Evolutionary conservation across 2,888 invertebrate species (phyloP).

Genomic region (Aromia moschata): DNA sequence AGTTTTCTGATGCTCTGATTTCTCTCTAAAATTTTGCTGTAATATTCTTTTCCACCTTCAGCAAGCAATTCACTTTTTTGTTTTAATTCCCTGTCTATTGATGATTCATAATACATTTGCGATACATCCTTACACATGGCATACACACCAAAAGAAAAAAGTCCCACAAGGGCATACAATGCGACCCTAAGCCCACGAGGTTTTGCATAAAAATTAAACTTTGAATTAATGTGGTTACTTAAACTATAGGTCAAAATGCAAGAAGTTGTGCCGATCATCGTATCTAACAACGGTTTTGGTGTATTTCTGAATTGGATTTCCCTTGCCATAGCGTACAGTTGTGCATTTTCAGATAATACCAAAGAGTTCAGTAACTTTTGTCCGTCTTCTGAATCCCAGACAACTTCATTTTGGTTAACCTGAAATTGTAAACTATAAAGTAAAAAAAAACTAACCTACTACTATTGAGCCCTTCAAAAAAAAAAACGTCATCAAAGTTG

Average conservation of each 20-base stretch:
- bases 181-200: conserved; percentile 63
- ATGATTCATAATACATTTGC: conserved; percentile 70
- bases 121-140: conserved; percentile 72
- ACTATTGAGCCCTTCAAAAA: no score
- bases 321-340: conserved; percentile 82
- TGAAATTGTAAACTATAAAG: conserved; percentile 50
- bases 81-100: conserved; percentile 71
- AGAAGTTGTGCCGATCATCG: conserved; percentile 64
- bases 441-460: no score
- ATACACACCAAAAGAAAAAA: conserved; percentile 71
- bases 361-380: conserved; percentile 72
- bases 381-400: conserved; percentile 73
- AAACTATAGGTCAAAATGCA: conserved; percentile 66
- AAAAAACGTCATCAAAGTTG: no score
- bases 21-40: conserved; percentile 75
- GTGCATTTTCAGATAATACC: conserved; percentile 79
- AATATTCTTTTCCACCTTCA: conserved; percentile 80
- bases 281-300: conserved; percentile 68
- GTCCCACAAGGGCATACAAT: conserved; percentile 68
- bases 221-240: conserved; percentile 66
- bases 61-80: conserved; percentile 70
- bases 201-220: conserved; percentile 66
- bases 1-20: conserved; percentile 77
- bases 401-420: conserved; percentile 71
- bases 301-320: conserved; percentile 74